Conservation (phyloP, 1,140 invertebrate species). For the Neotoxoptera formosana region DNA sequence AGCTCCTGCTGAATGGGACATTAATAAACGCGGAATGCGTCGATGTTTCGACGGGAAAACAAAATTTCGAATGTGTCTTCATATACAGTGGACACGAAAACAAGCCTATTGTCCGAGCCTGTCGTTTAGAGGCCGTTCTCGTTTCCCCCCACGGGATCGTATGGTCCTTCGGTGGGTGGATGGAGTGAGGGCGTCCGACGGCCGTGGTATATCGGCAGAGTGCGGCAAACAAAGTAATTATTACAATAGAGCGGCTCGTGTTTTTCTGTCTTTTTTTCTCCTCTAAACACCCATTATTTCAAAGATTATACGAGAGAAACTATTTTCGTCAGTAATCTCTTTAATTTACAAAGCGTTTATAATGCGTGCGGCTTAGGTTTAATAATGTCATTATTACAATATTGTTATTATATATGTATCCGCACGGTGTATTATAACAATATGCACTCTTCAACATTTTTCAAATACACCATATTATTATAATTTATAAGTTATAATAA, state of each 20-base stretch:
- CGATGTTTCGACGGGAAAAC: neutral
- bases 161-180: neutral
- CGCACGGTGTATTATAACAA: neutral
- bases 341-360: neutral
- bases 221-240: neutral
- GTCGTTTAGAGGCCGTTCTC: neutral
- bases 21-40: conserved; percentile 18
- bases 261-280: neutral
- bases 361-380: neutral
- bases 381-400: too few relatives aligned
- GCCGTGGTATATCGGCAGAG: too few relatives aligned
- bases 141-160: neutral
- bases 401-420: neutral
- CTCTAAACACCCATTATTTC: neutral
- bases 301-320: conserved; percentile 8
- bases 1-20: neutral
- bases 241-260: neutral
- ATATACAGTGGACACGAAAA: conserved; percentile 19
- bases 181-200: neutral
- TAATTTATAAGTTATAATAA: too few relatives aligned
- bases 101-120: neutral
- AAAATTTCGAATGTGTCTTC: neutral
- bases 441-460: neutral
- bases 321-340: neutral
- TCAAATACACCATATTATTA: too few relatives aligned